Conservation (phyloP, 2,113 vertebrate genomes). For the Glaucomys volans region DNA sequence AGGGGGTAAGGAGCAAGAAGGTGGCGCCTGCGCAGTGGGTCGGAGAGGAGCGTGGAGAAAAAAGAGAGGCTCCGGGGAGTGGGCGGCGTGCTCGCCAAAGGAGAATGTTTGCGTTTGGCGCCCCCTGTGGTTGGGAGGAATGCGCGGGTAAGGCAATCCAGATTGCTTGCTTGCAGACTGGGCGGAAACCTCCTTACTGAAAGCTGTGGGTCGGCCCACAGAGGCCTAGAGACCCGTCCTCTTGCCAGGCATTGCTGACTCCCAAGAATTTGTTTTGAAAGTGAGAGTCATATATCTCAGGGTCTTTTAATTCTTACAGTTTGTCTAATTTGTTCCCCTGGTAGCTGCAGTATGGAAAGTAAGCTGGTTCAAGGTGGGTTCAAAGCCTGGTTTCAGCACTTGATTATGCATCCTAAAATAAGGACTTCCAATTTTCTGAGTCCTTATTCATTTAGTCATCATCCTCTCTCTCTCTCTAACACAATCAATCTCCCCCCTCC, state of each 20-base stretch:
- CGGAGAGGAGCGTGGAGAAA: not conserved
- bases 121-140: conserved; percentile 72
- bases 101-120: not conserved
- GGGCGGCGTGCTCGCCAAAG: too few relatives aligned
- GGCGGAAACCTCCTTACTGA: not conserved
- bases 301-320: not conserved
- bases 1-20: not conserved
- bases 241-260: not conserved
- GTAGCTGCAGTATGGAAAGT: not conserved
- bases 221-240: not conserved
- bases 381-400: conserved; percentile 20
- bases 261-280: not conserved
- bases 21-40: not conserved
- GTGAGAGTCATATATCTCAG: not conserved
- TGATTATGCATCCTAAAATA: not conserved
- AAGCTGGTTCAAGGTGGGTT: not conserved
- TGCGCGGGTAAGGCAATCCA: not conserved
- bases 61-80: not conserved
- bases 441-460: not conserved
- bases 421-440: conserved; percentile 1
- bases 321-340: not conserved
- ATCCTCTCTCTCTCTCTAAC: too few relatives aligned
- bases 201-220: accelerated
- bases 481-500: too few relatives aligned
- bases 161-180: not conserved